Percentiles rank a stretch among this genome's conserved stretches.
phyloP scores from a whole-genome alignment of 2,113 vertebrate species.

The Nipponia nippon region DNA sequence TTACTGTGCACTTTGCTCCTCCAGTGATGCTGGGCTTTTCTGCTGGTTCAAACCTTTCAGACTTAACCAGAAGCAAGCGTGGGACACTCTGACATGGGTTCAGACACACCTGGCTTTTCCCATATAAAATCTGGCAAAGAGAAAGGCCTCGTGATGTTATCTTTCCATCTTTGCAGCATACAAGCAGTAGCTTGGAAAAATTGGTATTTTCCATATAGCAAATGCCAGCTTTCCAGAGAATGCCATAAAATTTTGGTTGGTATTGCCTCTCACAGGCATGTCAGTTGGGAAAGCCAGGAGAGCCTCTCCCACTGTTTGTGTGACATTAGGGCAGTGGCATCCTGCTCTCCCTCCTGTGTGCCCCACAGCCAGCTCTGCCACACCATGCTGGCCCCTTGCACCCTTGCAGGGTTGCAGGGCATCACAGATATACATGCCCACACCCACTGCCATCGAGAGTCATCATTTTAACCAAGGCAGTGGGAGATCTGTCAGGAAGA shows the following conservation, averaged over 20 bases:
- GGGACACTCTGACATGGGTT: neutral
- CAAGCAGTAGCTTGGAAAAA: neutral
- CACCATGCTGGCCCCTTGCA: fast-evolving
- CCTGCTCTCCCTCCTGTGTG: neutral
- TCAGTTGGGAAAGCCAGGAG: neutral
- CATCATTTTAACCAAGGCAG: neutral
- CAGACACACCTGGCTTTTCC: neutral
- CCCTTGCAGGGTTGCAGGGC: neutral
- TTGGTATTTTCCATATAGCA: neutral
- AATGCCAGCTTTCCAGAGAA: neutral
- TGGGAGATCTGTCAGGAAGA: neutral
- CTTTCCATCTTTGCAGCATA: neutral
- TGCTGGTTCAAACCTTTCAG: neutral
- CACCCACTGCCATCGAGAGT: fast-evolving
- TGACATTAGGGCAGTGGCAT: neutral
- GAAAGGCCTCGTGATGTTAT: neutral
- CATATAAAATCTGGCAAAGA: neutral
- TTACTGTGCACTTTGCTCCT: neutral
- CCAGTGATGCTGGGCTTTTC: neutral
- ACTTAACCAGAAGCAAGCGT: neutral
- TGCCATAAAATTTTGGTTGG: neutral
- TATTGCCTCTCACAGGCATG: neutral
- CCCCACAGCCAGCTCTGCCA: neutral
- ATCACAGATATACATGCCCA: fast-evolving
- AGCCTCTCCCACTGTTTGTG: neutral